Percentiles rank a stretch among this genome's conserved stretches.
Evolutionary conservation across 2,797 vertebrate species (phyloP).

Genomic region (Streptopelia turtur): DNA sequence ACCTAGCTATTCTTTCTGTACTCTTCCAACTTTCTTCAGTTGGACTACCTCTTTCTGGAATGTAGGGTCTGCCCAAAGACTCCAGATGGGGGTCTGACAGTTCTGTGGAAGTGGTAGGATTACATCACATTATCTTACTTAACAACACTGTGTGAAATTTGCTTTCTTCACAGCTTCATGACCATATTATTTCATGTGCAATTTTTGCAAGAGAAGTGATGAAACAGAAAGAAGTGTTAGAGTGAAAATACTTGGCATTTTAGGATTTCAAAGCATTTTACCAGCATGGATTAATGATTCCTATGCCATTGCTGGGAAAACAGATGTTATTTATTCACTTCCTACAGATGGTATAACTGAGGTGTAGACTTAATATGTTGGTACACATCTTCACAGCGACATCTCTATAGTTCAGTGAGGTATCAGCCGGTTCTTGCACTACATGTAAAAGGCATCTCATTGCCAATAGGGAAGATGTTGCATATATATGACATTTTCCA

Average conservation of each 20-base stretch:
- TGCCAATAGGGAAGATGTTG: background rate
- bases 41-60: background rate
- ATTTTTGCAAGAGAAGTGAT: constrained; percentile 34
- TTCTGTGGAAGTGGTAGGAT: constrained; percentile 7
- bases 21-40: background rate
- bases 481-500: background rate
- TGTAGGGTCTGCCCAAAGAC: background rate
- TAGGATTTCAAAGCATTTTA: constrained; percentile 29
- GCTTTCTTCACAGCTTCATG: constrained; percentile 11
- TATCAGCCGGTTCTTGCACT: background rate
- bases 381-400: background rate
- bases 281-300: background rate
- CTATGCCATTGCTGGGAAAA: background rate
- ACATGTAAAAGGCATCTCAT: background rate
- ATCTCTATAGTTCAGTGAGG: background rate
- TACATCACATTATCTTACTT: constrained; percentile 19
- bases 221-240: constrained; percentile 1
- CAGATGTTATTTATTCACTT: background rate
- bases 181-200: constrained; percentile 27
- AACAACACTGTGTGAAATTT: constrained; percentile 13
- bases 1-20: background rate
- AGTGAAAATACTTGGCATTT: background rate
- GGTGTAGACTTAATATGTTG: background rate
- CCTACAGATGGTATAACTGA: background rate
- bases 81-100: background rate